A percentile compares a stretch with the other conserved stretches of the same genome.
Conservation (phyloP, 2,888 invertebrate genomes). For the Drosophila koepferae region DNA sequence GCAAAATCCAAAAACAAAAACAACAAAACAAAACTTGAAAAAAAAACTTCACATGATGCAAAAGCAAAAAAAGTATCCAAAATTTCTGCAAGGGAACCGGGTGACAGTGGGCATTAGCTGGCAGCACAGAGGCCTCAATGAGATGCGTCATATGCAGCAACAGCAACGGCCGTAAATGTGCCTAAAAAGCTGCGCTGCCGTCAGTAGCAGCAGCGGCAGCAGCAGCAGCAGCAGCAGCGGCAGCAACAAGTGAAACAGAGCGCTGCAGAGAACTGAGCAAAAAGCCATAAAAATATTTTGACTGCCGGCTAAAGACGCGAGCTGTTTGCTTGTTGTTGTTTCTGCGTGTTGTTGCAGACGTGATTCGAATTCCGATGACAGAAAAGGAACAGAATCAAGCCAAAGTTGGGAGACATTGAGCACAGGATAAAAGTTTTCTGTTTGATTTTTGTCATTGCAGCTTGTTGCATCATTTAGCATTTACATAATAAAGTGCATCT, state of each 20-base stretch:
- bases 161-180: slow-evolving; percentile 55
- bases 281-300: slow-evolving; percentile 70
- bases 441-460: slow-evolving; percentile 35
- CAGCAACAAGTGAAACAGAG: slow-evolving; percentile 72
- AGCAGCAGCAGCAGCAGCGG: slow-evolving; percentile 21
- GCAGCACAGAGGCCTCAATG: slow-evolving; percentile 27
- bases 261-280: slow-evolving; percentile 35
- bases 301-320: slow-evolving; percentile 56
- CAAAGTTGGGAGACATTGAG: slow-evolving; percentile 49
- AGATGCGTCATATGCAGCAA: slow-evolving; percentile 72
- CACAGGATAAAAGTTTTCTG: slow-evolving; percentile 17
- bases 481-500: slow-evolving; percentile 19
- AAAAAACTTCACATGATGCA: slow-evolving; percentile 48
- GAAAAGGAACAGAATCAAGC: slow-evolving; percentile 48
- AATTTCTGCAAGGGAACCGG: slow-evolving; percentile 56
- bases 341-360: slow-evolving; percentile 59
- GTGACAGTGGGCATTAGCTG: slow-evolving; percentile 34
- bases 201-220: slow-evolving; percentile 35
- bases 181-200: slow-evolving; percentile 59
- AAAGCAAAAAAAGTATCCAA: slow-evolving; percentile 72
- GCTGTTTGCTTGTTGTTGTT: slow-evolving; percentile 17
- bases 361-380: slow-evolving; percentile 70
- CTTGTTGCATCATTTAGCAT: slow-evolving; percentile 37
- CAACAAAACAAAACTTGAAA: slow-evolving; percentile 8
- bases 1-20: slow-evolving; percentile 21